These are phyloP conservation scores for Globodera ellingtonae DNA, from an alignment of 1,140 invertebrate species.

Conservation along the genomic window DNA sequence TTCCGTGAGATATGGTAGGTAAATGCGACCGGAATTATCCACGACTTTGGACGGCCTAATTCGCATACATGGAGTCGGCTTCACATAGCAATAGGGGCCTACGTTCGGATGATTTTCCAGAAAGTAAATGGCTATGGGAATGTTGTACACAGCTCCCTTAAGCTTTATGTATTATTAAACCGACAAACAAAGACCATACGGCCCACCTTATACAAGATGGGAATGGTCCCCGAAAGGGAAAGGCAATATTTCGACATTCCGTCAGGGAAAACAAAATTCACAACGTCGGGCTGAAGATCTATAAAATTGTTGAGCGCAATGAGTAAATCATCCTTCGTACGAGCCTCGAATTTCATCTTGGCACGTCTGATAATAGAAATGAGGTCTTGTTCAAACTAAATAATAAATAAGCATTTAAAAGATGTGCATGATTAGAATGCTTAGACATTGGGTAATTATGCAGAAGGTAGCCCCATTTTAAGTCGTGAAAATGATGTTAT, in stretches of 20 bases:
- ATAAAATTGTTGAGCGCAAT: slow-evolving; percentile 75
- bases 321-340: slow-evolving; percentile 76
- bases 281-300: slow-evolving; percentile 73
- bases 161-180: slow-evolving; percentile 4
- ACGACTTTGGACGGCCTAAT: slow-evolving; percentile 92
- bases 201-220: slow-evolving; percentile 58
- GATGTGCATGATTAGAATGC: too few species aligned
- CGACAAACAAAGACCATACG: slow-evolving; percentile 37
- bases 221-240: slow-evolving; percentile 54
- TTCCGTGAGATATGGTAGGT: slow-evolving; percentile 92
- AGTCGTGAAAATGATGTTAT: too few species aligned
- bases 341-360: slow-evolving; percentile 77
- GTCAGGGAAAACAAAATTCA: slow-evolving; percentile 69
- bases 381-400: slow-evolving; percentile 31
- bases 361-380: slow-evolving; percentile 32
- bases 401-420: slow-evolving; percentile 1
- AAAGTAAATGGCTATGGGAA: slow-evolving; percentile 92
- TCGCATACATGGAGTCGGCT: slow-evolving; percentile 89
- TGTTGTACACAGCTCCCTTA: slow-evolving; percentile 83
- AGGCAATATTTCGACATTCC: slow-evolving; percentile 40
- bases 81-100: slow-evolving; percentile 95
- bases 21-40: slow-evolving; percentile 91
- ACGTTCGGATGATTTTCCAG: slow-evolving; percentile 95
- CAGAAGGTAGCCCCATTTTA: too few species aligned
- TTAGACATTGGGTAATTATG: too few species aligned